These are phyloP conservation scores for human DNA, from an alignment of 2,113 vertebrate species.

Conservation along the genomic window DNA sequence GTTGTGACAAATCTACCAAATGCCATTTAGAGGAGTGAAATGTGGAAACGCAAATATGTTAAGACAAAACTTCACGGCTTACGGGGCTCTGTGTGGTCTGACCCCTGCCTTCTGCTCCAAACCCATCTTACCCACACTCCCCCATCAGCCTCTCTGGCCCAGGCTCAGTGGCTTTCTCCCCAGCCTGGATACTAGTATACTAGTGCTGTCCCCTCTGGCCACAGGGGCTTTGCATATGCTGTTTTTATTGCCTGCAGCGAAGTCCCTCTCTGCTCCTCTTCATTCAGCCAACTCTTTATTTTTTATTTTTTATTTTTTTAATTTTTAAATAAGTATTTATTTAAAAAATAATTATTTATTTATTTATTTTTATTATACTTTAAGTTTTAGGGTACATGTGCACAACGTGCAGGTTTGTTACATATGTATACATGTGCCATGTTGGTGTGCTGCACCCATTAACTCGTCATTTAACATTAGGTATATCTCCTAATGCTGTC, in stretches of 20 bases:
- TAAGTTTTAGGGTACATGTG: no score
- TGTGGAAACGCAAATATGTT: not conserved
- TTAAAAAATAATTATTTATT: no score
- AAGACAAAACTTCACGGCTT: not conserved
- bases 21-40: not conserved
- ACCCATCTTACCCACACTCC: rapidly evolving
- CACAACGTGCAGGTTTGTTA: no score
- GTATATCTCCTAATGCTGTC: no score
- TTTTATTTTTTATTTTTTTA: no score
- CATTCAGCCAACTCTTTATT: not conserved
- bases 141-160: not conserved
- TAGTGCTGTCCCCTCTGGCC: not conserved
- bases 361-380: no score
- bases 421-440: no score
- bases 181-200: not conserved
- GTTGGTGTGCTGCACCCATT: no score
- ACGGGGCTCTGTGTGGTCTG: not conserved
- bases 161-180: not conserved
- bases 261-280: not conserved
- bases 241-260: not conserved
- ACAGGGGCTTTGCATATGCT: not conserved
- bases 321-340: no score
- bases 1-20: not conserved
- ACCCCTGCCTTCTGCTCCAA: not conserved
- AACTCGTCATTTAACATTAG: no score